Evolutionary conservation across 2,113 vertebrate genomes (phyloP).

Genomic region (Narcine bancroftii): DNA sequence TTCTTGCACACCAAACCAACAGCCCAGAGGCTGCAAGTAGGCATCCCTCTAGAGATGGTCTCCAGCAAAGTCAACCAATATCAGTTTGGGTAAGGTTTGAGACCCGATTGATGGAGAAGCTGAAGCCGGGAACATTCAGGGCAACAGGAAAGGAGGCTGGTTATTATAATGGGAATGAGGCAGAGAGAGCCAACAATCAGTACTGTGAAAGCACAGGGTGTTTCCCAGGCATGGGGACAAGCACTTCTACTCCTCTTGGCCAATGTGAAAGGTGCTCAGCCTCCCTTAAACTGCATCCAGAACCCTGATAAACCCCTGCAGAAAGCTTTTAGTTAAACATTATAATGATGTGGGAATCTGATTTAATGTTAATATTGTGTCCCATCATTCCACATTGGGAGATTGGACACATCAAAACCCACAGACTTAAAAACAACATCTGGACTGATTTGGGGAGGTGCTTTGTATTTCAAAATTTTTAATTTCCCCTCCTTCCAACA

Average conservation of each 20-base stretch:
- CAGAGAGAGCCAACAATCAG: background rate
- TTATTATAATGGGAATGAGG: too few relatives aligned
- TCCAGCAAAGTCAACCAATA: too few relatives aligned
- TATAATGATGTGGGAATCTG: background rate
- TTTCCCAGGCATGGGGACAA: background rate
- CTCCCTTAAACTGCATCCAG: background rate
- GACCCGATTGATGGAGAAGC: too few relatives aligned
- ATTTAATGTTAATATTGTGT: background rate
- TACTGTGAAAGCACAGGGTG: background rate
- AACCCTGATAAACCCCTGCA: background rate
- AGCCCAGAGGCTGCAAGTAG: background rate
- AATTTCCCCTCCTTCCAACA: too few relatives aligned
- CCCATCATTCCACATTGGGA: background rate
- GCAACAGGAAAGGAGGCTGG: background rate
- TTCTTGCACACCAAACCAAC: background rate
- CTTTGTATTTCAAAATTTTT: too few relatives aligned
- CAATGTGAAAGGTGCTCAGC: background rate
- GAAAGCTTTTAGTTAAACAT: too few relatives aligned
- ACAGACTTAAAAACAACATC: background rate
- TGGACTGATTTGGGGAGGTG: too few relatives aligned
- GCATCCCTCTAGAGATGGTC: too few relatives aligned
- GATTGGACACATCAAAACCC: background rate
- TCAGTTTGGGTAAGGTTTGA: too few relatives aligned
- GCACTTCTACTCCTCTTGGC: background rate
- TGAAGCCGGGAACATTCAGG: background rate